phyloP scores from a whole-genome alignment of 2,888 invertebrate genomes.

The Hololepta plana region DNA sequence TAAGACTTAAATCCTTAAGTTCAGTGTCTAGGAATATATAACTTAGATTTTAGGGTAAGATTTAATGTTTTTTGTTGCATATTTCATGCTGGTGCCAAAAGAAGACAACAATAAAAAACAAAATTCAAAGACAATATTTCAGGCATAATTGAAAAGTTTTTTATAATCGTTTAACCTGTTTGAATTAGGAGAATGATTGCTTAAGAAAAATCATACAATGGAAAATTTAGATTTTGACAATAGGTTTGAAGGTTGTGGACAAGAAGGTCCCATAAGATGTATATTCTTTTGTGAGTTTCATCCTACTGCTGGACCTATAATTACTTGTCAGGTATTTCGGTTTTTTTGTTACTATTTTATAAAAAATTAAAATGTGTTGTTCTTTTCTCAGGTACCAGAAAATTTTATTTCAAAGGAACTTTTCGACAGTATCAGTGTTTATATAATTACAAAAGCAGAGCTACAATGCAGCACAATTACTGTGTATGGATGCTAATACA shows the following conservation, averaged over 20 bases:
- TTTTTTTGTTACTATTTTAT: slow-evolving; percentile 5
- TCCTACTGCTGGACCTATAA: slow-evolving; percentile 63
- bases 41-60: no score
- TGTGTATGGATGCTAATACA: slow-evolving; percentile 42
- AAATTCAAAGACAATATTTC: no score
- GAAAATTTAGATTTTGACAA: no score
- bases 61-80: no score
- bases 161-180: no score
- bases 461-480: slow-evolving; percentile 80
- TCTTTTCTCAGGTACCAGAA: slow-evolving; percentile 55
- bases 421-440: slow-evolving; percentile 85
- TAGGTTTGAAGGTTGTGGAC: slow-evolving; percentile 38
- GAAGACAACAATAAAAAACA: no score
- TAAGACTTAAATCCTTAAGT: no score
- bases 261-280: slow-evolving; percentile 61
- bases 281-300: slow-evolving; percentile 69
- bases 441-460: slow-evolving; percentile 89
- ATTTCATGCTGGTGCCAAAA: no score
- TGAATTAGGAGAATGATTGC: no score
- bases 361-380: slow-evolving; percentile 5
- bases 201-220: no score
- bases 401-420: slow-evolving; percentile 83
- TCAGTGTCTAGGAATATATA: no score
- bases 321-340: slow-evolving; percentile 55
- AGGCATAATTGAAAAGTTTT: no score